Conservation (phyloP, 2,888 invertebrate genomes). For the Epiblema foenella region DNA sequence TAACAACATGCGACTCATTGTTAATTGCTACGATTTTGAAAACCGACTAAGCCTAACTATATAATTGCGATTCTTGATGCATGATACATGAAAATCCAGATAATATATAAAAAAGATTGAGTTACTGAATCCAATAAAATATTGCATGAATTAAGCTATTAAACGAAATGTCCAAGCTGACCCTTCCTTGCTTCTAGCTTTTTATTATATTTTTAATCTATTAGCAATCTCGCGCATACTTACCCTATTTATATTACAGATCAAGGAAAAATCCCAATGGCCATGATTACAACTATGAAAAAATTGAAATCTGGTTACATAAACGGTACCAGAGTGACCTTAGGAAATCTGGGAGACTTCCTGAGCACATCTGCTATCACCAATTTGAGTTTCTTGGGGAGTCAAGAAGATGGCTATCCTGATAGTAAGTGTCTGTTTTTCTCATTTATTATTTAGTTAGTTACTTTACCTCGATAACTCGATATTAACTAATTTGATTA, state of each 20-base stretch:
- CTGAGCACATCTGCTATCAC: constrained; percentile 98
- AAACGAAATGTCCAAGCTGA: neutral
- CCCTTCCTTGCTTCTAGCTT: constrained; percentile 23
- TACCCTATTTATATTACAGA: constrained; percentile 84
- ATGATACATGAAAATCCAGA: neutral
- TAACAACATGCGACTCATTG: neutral
- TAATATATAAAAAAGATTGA: neutral
- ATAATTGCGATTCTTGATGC: too few relatives aligned
- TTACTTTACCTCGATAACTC: too few relatives aligned
- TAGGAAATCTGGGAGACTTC: constrained; percentile 98
- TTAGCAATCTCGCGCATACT: neutral
- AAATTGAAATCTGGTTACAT: constrained; percentile 99
- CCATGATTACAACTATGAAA: constrained; percentile 98
- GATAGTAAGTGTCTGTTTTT: constrained; percentile 86
- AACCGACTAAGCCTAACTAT: neutral
- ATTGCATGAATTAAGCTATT: neutral
- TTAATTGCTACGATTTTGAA: neutral
- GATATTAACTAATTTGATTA: too few relatives aligned
- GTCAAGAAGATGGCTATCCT: constrained; percentile 96
- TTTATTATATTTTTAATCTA: neutral
- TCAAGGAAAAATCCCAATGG: constrained; percentile 95
- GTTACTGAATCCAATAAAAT: neutral
- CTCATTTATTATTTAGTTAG: neutral
- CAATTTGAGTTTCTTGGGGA: constrained; percentile 97
- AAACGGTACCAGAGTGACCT: constrained; percentile 98